Evolutionary conservation across 1,140 invertebrate species (phyloP).

Genomic region (Antheraea pernyi): DNA sequence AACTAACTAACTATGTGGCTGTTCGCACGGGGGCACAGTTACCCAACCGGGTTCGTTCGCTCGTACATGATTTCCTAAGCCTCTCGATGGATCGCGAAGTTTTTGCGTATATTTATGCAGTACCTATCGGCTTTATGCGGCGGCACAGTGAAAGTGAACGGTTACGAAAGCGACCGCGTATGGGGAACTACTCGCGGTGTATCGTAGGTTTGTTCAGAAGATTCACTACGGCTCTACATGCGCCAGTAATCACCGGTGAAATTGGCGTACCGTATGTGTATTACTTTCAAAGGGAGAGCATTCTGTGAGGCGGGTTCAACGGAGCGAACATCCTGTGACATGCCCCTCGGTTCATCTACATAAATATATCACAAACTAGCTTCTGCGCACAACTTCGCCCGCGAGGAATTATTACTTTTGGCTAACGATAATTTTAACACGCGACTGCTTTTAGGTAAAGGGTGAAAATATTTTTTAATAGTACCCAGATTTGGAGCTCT

Average conservation of each 20-base stretch:
- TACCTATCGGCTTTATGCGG: constrained; percentile 32
- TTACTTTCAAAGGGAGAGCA: constrained; percentile 63
- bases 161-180: constrained; percentile 33
- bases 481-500: too few relatives aligned
- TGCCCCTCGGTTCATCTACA: constrained; percentile 35
- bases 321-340: constrained; percentile 67
- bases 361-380: neutral
- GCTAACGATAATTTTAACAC: too few relatives aligned
- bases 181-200: constrained; percentile 10
- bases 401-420: too few relatives aligned
- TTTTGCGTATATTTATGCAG: constrained; percentile 32
- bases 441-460: too few relatives aligned
- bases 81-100: constrained; percentile 32
- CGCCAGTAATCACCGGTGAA: constrained; percentile 61
- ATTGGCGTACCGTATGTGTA: constrained; percentile 46
- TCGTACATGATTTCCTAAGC: constrained; percentile 41
- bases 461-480: too few relatives aligned
- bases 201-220: constrained; percentile 12
- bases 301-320: constrained; percentile 49
- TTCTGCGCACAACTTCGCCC: too few relatives aligned
- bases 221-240: constrained; percentile 41
- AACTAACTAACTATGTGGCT: constrained; percentile 29
- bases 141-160: constrained; percentile 38
- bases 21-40: constrained; percentile 40
- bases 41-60: constrained; percentile 35